phyloP scores from a whole-genome alignment of 2,888 invertebrate genomes.

The Idaea aversata region DNA sequence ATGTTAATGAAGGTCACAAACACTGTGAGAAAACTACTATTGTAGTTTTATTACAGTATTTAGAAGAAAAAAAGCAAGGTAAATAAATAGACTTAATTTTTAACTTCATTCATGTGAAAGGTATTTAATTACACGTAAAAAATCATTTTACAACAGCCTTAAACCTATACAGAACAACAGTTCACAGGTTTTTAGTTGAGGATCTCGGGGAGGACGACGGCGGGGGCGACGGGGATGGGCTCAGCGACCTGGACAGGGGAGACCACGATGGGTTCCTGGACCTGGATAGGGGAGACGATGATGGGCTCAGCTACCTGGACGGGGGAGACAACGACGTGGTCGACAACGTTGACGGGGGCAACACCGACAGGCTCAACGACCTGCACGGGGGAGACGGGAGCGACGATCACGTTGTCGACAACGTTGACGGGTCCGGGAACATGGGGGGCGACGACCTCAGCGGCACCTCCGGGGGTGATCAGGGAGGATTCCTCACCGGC shows the following conservation, averaged over 20 bases:
- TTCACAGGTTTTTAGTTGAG: conserved; percentile 36
- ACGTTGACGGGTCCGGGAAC: conserved; percentile 16
- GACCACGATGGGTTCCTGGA: conserved; percentile 16
- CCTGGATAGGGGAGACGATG: conserved; percentile 33
- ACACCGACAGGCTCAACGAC: conserved; percentile 10
- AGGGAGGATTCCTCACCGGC: conserved; percentile 14
- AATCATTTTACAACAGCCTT: not conserved
- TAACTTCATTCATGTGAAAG: not conserved
- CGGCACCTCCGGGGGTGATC: conserved; percentile 19
- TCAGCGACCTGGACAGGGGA: conserved; percentile 30
- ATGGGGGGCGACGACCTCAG: conserved; percentile 16
- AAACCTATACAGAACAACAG: not conserved
- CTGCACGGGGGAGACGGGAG: conserved; percentile 10
- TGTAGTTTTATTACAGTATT: too few species aligned
- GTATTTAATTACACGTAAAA: conserved; percentile 7
- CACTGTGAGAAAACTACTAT: too few species aligned
- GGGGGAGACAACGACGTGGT: conserved; percentile 21
- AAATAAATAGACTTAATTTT: not conserved
- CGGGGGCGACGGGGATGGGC: conserved; percentile 36
- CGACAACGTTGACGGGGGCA: conserved; percentile 14
- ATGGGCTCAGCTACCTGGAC: conserved; percentile 32
- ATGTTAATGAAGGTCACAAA: too few species aligned
- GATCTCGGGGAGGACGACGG: conserved; percentile 41
- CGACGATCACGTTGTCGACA: conserved; percentile 19
- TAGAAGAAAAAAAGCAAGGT: too few species aligned